Percentiles rank a stretch among this genome's conserved stretches.
These are phyloP conservation scores for Mystacides longicornis DNA, from an alignment of 2,888 invertebrate species.

Conservation along the genomic window DNA sequence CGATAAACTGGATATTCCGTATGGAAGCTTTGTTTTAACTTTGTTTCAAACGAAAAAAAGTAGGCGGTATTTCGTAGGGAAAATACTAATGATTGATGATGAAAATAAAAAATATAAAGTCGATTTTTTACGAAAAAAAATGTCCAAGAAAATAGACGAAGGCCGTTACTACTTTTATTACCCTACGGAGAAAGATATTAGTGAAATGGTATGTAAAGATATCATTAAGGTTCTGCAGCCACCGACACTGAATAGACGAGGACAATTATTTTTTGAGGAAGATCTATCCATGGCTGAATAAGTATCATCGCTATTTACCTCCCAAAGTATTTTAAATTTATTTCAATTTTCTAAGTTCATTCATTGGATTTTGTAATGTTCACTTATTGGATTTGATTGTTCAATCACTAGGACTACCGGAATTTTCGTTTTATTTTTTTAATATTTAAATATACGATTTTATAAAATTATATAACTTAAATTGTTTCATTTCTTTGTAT, in stretches of 20 bases:
- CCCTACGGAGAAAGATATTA: neutral
- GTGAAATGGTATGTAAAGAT: neutral
- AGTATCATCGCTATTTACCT: too few species aligned
- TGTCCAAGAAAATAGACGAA: neutral
- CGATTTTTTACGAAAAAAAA: neutral
- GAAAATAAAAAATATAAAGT: constrained; percentile 3
- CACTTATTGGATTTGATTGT: neutral
- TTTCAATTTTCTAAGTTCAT: neutral
- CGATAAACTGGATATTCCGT: neutral
- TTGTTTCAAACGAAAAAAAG: constrained; percentile 4
- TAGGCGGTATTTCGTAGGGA: constrained; percentile 2
- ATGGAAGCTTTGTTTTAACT: neutral
- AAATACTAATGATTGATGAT: neutral
- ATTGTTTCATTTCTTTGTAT: too few species aligned
- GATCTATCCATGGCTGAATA: too few species aligned
- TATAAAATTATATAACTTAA: neutral
- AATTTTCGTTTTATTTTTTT: neutral
- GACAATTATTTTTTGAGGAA: too few species aligned
- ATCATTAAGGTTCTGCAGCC: too few species aligned
- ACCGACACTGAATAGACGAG: too few species aligned
- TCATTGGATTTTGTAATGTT: neutral
- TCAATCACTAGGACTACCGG: neutral
- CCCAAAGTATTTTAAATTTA: too few species aligned
- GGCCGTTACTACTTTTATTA: too few species aligned
- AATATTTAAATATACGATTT: neutral